A percentile compares a stretch with the other conserved stretches of the same genome.
Evolutionary conservation across 2,113 vertebrate species (phyloP).

Genomic region (Crotalus horridus): DNA sequence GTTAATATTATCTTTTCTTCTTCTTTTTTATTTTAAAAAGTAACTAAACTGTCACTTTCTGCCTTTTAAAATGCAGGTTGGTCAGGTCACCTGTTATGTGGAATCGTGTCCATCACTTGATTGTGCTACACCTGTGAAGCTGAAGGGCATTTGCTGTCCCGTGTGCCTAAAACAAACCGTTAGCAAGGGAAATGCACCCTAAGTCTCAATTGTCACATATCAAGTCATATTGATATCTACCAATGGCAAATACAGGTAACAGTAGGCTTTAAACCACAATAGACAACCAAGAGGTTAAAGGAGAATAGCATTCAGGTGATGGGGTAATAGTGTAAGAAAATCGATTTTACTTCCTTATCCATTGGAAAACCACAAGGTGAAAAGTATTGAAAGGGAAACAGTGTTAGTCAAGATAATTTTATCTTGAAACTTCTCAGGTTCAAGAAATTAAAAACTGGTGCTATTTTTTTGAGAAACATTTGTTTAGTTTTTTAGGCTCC

Average conservation of each 20-base stretch:
- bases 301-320: slow-evolving; percentile 43
- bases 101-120: slow-evolving; percentile 76
- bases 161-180: slow-evolving; percentile 67
- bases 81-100: slow-evolving; percentile 92
- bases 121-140: slow-evolving; percentile 75
- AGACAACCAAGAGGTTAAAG: slow-evolving; percentile 39
- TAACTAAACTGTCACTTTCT: neutral
- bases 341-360: slow-evolving; percentile 50
- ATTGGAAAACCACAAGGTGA: slow-evolving; percentile 53
- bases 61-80: slow-evolving; percentile 68
- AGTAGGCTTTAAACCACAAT: slow-evolving; percentile 37
- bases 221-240: slow-evolving; percentile 47
- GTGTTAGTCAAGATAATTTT: slow-evolving; percentile 61
- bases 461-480: slow-evolving; percentile 65
- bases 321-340: slow-evolving; percentile 39
- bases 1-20: neutral
- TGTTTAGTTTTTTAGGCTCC: slow-evolving; percentile 53
- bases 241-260: slow-evolving; percentile 45
- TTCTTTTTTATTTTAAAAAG: neutral
- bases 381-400: slow-evolving; percentile 69
- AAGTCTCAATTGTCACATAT: slow-evolving; percentile 36
- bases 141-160: slow-evolving; percentile 84
- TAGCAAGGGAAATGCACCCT: slow-evolving; percentile 54
- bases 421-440: slow-evolving; percentile 76
- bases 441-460: slow-evolving; percentile 69